phyloP scores from a whole-genome alignment of 1,140 invertebrate species.

The Elymnias hypermnestra region DNA sequence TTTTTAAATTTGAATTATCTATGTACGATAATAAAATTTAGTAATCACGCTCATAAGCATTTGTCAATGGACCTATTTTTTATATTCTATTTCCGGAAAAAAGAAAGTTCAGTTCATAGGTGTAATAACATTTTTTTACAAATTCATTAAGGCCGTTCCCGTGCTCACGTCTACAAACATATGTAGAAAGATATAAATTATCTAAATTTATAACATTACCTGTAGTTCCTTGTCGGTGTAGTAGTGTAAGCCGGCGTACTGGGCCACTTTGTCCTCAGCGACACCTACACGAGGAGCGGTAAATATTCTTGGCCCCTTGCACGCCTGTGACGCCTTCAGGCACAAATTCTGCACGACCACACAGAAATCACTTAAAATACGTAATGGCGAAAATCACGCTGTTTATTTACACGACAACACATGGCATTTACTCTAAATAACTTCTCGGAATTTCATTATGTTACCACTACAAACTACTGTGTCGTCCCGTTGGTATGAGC shows the following conservation, averaged over 20 bases:
- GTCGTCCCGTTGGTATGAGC: constrained; percentile 3
- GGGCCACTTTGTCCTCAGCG: constrained; percentile 91
- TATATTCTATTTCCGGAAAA: no score
- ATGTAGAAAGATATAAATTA: no score
- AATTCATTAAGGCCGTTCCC: no score
- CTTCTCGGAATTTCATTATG: constrained; percentile 12
- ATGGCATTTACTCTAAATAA: constrained; percentile 10
- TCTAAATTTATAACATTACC: constrained; percentile 67
- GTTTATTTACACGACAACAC: constrained; percentile 30
- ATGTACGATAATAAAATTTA: no score
- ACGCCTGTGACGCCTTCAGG: constrained; percentile 89
- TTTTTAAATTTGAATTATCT: no score
- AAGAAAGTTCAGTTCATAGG: no score
- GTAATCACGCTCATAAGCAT: no score
- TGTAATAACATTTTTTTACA: no score
- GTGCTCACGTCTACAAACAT: no score
- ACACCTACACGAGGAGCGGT: constrained; percentile 90
- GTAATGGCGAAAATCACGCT: constrained; percentile 22
- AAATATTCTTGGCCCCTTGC: constrained; percentile 86
- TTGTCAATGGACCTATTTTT: no score
- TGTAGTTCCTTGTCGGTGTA: constrained; percentile 95
- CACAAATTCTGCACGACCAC: constrained; percentile 85
- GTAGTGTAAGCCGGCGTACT: constrained; percentile 93
- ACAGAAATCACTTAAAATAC: constrained; percentile 40
- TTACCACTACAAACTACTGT: constrained; percentile 4